A percentile compares a stretch with the other conserved stretches of the same genome.
Evolutionary conservation across 1,140 invertebrate species (phyloP).

Genomic region (Bombyx mori): DNA sequence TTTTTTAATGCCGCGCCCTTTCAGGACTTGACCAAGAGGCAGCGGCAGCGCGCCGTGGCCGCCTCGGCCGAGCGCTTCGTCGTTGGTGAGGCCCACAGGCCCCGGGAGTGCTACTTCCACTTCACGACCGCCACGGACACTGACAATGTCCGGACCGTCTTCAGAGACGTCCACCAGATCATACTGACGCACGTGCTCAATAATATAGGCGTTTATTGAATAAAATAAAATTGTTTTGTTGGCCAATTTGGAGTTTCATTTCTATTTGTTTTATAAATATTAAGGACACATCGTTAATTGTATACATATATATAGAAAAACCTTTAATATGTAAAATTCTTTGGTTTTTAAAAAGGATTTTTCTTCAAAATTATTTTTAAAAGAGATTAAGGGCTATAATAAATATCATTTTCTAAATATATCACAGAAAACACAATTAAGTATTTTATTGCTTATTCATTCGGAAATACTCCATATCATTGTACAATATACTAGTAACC

Average conservation of each 20-base stretch:
- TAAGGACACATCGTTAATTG: too few species aligned
- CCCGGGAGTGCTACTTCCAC: conserved; percentile 77
- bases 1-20: too few species aligned
- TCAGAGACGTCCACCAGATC: conserved; percentile 81
- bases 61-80: conserved; percentile 41
- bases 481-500: too few species aligned
- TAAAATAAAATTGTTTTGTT: not conserved
- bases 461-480: too few species aligned
- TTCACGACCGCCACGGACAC: conserved; percentile 83
- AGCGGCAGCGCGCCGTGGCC: conserved; percentile 25
- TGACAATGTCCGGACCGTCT: conserved; percentile 78
- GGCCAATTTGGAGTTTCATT: not conserved
- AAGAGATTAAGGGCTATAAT: too few species aligned
- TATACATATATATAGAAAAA: too few species aligned
- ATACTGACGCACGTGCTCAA: conserved; percentile 74
- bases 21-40: conserved; percentile 52
- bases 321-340: too few species aligned
- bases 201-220: conserved; percentile 59
- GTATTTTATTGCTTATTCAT: too few species aligned
- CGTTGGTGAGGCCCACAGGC: conserved; percentile 31
- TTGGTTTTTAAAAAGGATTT: too few species aligned
- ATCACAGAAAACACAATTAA: too few species aligned
- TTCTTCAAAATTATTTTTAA: too few species aligned
- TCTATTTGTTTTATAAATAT: not conserved
- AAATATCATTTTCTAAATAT: too few species aligned